These are phyloP conservation scores for Nixonia krombeini DNA, from an alignment of 1,140 invertebrate species.

Conservation along the genomic window DNA sequence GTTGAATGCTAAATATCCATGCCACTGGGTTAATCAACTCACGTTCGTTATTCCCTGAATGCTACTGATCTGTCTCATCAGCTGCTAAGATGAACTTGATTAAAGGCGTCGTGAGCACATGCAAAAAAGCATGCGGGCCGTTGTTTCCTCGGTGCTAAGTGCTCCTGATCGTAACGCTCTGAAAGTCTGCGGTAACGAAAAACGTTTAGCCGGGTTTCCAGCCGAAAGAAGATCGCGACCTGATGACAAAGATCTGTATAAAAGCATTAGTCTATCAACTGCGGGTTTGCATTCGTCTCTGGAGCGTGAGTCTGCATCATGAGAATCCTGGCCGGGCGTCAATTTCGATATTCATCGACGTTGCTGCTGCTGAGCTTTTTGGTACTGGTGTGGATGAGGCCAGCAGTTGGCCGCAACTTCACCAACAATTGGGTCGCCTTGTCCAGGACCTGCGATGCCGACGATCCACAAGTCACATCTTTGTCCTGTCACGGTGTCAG, in stretches of 20 bases:
- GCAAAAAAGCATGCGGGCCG: not conserved
- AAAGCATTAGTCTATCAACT: not conserved
- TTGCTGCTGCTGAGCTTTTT: constrained; percentile 7
- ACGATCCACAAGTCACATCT: constrained; percentile 62
- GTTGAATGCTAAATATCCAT: constrained; percentile 31
- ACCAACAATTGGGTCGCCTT: constrained; percentile 55
- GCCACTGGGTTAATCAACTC: constrained; percentile 42
- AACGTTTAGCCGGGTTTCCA: not conserved
- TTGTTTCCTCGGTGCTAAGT: too few species aligned
- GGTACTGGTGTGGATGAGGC: constrained; percentile 8
- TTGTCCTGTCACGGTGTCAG: constrained; percentile 70
- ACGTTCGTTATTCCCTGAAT: too few species aligned
- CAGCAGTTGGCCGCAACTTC: constrained; percentile 13
- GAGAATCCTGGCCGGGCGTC: not conserved
- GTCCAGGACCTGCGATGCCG: constrained; percentile 50
- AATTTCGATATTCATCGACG: not conserved
- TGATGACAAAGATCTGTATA: not conserved
- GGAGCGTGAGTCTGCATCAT: not conserved
- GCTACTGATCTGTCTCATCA: too few species aligned
- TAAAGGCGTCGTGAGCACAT: not conserved
- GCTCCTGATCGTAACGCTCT: not conserved
- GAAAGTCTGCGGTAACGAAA: not conserved
- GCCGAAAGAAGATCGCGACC: not conserved
- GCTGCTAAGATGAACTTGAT: constrained; percentile 9
- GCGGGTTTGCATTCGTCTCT: not conserved